These are phyloP conservation scores for Siphonodentalium dalli DNA, from an alignment of 2,888 invertebrate genomes.

Conservation along the genomic window DNA sequence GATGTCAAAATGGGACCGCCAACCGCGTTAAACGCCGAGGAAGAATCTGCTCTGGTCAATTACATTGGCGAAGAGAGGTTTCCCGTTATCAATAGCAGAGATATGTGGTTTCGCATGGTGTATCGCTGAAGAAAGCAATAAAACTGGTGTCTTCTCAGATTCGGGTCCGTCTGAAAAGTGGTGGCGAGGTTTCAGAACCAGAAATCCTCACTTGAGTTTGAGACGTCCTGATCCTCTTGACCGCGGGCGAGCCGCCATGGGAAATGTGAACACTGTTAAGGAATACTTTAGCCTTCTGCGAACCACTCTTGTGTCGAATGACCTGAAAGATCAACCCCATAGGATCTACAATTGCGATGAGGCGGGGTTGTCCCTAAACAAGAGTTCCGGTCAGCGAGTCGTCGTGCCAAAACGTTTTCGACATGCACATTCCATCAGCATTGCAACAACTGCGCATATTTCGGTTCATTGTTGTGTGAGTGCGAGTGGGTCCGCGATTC, in stretches of 20 bases:
- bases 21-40: background rate
- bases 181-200: slow-evolving; percentile 12
- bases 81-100: slow-evolving; percentile 11
- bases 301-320: slow-evolving; percentile 10
- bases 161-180: slow-evolving; percentile 13
- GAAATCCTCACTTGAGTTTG: slow-evolving; percentile 11
- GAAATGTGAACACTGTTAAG: slow-evolving; percentile 7
- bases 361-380: slow-evolving; percentile 15
- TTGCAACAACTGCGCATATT: slow-evolving; percentile 21
- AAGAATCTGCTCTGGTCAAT: slow-evolving; percentile 4
- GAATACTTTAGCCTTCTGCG: slow-evolving; percentile 18
- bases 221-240: slow-evolving; percentile 18
- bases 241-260: slow-evolving; percentile 12
- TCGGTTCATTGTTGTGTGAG: slow-evolving; percentile 21
- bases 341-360: slow-evolving; percentile 24
- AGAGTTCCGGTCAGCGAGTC: slow-evolving; percentile 19
- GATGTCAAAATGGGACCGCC: slow-evolving; percentile 3
- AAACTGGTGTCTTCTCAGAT: slow-evolving; percentile 4
- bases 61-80: slow-evolving; percentile 18
- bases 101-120: slow-evolving; percentile 20
- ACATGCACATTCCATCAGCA: slow-evolving; percentile 8
- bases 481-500: slow-evolving; percentile 11
- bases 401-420: slow-evolving; percentile 11
- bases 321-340: slow-evolving; percentile 10
- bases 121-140: slow-evolving; percentile 13